These are phyloP conservation scores for Xyrauchen texanus DNA, from an alignment of 2,113 vertebrate species.

Conservation along the genomic window DNA sequence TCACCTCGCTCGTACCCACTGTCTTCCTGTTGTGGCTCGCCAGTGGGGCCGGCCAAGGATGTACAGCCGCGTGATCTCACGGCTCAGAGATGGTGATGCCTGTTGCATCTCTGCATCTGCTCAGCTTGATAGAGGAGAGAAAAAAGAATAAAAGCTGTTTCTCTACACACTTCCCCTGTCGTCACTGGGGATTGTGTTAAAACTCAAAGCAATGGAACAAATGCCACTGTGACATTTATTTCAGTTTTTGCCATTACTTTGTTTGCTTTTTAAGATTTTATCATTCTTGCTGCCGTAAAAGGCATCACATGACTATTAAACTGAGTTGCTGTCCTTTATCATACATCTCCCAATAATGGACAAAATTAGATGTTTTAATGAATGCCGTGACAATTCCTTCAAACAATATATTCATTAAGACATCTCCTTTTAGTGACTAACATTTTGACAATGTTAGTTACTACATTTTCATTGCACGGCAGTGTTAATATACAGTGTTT, in stretches of 20 bases:
- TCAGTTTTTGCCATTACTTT: constrained; percentile 61
- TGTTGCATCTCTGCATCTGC: constrained; percentile 11
- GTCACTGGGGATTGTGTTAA: constrained; percentile 34
- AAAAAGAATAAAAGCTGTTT: background rate
- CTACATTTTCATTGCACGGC: no score
- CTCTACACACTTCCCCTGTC: constrained; percentile 52
- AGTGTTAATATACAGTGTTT: no score
- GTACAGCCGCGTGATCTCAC: constrained; percentile 20
- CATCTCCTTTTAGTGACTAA: no score
- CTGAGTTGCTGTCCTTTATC: no score
- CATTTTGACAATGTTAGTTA: no score
- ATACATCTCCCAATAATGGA: no score
- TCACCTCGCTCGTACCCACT: constrained; percentile 69
- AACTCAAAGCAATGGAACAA: constrained; percentile 29
- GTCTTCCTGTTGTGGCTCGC: constrained; percentile 74
- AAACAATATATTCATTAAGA: no score
- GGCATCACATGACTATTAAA: no score
- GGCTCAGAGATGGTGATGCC: background rate
- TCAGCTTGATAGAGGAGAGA: background rate
- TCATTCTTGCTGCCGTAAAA: no score
- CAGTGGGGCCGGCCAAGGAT: constrained; percentile 62
- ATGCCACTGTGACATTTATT: constrained; percentile 38
- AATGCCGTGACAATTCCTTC: no score
- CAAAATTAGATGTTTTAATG: no score
- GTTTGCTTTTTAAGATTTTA: background rate